These are phyloP conservation scores for Apis cerana DNA, from an alignment of 1,140 invertebrate species.

Conservation along the genomic window DNA sequence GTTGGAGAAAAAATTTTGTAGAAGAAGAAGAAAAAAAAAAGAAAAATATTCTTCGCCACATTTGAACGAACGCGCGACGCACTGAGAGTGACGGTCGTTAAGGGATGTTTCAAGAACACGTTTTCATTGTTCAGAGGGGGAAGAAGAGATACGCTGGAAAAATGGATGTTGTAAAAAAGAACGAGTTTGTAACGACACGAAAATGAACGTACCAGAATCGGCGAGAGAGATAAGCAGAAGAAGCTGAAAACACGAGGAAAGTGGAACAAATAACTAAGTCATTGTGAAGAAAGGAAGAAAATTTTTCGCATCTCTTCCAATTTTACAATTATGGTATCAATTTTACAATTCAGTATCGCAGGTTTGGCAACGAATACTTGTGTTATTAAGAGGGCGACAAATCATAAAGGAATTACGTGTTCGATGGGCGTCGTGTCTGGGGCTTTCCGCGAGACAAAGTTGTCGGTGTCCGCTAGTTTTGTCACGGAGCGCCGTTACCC, in stretches of 20 bases:
- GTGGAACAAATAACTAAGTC: no score
- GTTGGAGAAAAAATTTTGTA: neutral
- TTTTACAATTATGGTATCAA: neutral
- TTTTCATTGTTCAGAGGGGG: no score
- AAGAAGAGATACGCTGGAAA: neutral
- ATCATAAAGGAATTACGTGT: slow-evolving; percentile 26
- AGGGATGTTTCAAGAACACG: no score
- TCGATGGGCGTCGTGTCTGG: slow-evolving; percentile 32
- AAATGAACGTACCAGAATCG: no score
- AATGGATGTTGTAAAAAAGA: neutral
- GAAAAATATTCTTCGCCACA: neutral
- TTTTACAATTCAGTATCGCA: neutral
- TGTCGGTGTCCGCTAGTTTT: slow-evolving; percentile 49
- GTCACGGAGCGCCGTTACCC: slow-evolving; percentile 42
- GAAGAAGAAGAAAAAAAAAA: no score
- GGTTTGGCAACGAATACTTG: neutral
- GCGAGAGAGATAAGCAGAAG: no score
- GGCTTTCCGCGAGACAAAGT: slow-evolving; percentile 40
- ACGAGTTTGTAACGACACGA: no score
- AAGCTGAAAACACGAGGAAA: no score
- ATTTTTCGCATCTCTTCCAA: neutral
- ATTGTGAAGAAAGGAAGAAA: no score
- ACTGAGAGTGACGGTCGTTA: neutral
- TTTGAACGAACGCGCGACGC: neutral
- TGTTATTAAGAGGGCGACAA: slow-evolving; percentile 3